These are phyloP conservation scores for Platichthys stellatus DNA, from an alignment of 2,113 vertebrate species.

Conservation along the genomic window DNA sequence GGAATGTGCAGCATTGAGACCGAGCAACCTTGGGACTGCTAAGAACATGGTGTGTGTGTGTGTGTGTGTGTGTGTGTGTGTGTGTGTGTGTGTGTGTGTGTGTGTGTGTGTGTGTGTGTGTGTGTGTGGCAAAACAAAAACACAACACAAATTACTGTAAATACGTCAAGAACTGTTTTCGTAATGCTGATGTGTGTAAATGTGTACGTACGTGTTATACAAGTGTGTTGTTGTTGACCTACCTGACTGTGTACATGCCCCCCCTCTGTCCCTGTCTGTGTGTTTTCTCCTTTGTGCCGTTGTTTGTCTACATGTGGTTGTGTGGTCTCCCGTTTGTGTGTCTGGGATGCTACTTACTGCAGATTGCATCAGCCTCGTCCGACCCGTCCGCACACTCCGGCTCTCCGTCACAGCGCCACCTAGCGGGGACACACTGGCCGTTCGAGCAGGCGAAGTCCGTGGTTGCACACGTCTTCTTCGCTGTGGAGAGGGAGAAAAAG, in stretches of 20 bases:
- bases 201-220: not conserved
- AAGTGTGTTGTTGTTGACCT: not conserved
- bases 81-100: not conserved
- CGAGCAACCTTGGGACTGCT: no score
- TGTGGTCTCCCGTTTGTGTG: not conserved
- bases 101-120: not conserved
- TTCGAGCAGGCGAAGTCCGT: constrained; percentile 95
- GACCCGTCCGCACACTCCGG: constrained; percentile 93
- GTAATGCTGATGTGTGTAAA: not conserved
- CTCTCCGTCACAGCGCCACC: constrained; percentile 97
- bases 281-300: not conserved
- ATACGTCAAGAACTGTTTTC: not conserved
- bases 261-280: no score
- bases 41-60: not conserved
- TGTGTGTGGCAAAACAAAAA: not conserved
- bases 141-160: not conserved
- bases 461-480: constrained; percentile 92
- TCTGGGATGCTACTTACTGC: constrained; percentile 86
- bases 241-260: constrained; percentile 1
- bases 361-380: constrained; percentile 90
- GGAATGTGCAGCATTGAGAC: no score
- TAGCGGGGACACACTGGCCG: constrained; percentile 91
- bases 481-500: constrained; percentile 75
- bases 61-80: not conserved
- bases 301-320: not conserved